Evolutionary conservation across 1,140 invertebrate genomes (phyloP), one percentile per base, ranked within the genome.

Genomic region (Chionoecetes opilio): DNA sequence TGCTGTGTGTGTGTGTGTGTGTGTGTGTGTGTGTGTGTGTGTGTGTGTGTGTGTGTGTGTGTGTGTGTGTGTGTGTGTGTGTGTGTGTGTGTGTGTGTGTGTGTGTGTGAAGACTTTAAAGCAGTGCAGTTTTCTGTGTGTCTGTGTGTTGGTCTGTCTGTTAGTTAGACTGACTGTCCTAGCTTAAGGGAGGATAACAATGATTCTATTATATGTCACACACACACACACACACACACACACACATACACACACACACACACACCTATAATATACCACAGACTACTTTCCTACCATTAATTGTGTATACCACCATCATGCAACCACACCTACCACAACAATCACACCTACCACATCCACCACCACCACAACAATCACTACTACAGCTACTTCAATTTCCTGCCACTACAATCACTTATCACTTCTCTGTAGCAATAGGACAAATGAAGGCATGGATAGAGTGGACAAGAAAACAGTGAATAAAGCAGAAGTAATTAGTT

Each of bases 11-110:
- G 26, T 29, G 26, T 84, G 26, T 84, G 26, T n/a, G 26, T n/a
- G 26, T 84, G 82, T 84, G 31, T 84, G 82, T n/a, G 31, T n/a
- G 31, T n/a, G 26, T 29, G 26, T 84, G 26, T 85, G 31, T 85
- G 34, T 85, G 31, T 85, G 84, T 31, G 84, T 85, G 84, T 37
- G 34, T 85, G 84, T 34, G 84, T 85, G 84, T 85, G 84, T 85
- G 31, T 31, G 34, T 37, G 34, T 34, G 84, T 85, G 34, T 85
- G 53, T 85, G 34, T 38, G 35, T 86, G 84, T 35, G 32, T 86
- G 84, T 35, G 6, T 86, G 35, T 34, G 35, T 35, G 32, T 38
- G 35, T 86, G 84, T 86, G 84, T 86, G 32, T 17, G n/a, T 86
- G n/a, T 38, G 32, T 34, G 35, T 86, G 21, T 38, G 32, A 2